Conservation (phyloP, 2,797 vertebrate species). For the Varecia variegata region DNA sequence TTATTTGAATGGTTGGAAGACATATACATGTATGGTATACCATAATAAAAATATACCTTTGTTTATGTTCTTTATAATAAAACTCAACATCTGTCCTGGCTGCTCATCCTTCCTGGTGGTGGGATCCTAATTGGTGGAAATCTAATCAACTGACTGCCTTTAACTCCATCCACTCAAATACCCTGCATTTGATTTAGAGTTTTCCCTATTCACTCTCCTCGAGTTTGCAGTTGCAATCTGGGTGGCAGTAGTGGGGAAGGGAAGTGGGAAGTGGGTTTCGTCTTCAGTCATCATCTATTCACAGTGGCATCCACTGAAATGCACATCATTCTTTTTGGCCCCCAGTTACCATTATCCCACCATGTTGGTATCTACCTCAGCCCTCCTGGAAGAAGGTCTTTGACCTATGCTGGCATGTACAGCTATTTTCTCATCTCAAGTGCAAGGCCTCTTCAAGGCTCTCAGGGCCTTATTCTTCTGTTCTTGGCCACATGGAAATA, state of each 20-base stretch:
- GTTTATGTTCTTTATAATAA: constrained; percentile 24
- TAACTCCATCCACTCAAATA: neutral
- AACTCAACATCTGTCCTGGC: neutral
- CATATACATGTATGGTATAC: neutral
- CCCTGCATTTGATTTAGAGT: neutral
- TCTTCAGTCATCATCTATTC: neutral
- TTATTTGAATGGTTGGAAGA: constrained; percentile 12
- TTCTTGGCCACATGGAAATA: neutral
- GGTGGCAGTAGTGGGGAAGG: neutral
- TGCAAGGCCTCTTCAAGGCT: neutral
- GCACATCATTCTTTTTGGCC: neutral
- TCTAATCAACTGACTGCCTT: neutral
- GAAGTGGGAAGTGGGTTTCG: neutral
- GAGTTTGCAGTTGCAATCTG: neutral
- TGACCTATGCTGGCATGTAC: neutral
- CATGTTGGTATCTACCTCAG: neutral
- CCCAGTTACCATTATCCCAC: neutral
- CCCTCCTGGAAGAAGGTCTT: neutral
- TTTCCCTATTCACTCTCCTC: neutral
- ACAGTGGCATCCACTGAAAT: neutral
- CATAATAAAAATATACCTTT: neutral
- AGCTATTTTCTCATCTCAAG: neutral
- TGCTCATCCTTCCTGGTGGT: neutral
- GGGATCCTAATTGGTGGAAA: neutral
- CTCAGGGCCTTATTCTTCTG: neutral